Percentiles rank a stretch among this genome's conserved stretches.
Conservation (phyloP, 2,888 invertebrate species). For the Steinernema hermaphroditum region DNA sequence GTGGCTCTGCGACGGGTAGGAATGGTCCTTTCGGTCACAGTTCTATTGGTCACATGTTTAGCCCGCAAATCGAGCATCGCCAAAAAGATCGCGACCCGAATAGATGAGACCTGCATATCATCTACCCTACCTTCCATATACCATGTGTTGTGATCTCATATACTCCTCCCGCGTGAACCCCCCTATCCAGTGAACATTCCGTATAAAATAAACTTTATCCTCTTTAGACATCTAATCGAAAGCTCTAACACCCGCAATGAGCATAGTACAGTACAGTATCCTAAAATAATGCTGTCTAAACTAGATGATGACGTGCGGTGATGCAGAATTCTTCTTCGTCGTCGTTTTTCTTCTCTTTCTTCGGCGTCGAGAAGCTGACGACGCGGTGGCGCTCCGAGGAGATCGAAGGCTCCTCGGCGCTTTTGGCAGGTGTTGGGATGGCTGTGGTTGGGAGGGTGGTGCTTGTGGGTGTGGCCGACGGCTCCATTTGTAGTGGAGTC, state of each 20-base stretch:
- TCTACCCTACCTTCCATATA: too few species aligned
- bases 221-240: constrained; percentile 1
- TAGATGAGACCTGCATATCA: too few species aligned
- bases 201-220: not conserved
- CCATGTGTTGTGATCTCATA: too few species aligned
- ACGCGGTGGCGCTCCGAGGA: constrained; percentile 46
- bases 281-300: constrained; percentile 32
- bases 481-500: constrained; percentile 11
- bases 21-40: too few species aligned
- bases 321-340: constrained; percentile 48
- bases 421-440: constrained; percentile 17
- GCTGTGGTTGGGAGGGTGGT: not conserved
- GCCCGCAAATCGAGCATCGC: too few species aligned
- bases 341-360: constrained; percentile 45
- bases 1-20: too few species aligned
- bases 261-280: not conserved
- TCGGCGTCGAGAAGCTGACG: constrained; percentile 64
- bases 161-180: too few species aligned
- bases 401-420: constrained; percentile 15
- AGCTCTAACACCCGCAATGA: not conserved
- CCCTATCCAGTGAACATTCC: too few species aligned
- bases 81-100: too few species aligned
- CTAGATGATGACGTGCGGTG: constrained; percentile 47
- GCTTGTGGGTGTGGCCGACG: not conserved
- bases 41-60: too few species aligned